A percentile compares a stretch with the other conserved stretches of the same genome.
phyloP scores from a whole-genome alignment of 64 coral and sea anemone species.

The Montipora capricornis region DNA sequence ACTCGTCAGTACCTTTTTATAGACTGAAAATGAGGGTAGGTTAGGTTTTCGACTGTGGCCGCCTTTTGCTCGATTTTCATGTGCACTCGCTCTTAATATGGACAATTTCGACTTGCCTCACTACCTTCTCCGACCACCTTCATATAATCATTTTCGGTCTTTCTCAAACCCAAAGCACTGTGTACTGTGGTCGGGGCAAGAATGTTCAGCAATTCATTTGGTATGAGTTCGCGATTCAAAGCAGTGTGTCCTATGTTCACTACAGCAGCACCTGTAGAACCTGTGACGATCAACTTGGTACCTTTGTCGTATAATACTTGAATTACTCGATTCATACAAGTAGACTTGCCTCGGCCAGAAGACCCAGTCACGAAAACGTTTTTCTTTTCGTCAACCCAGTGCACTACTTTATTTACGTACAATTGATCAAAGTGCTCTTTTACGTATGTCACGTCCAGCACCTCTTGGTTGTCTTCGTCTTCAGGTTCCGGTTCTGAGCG shows the following conservation, averaged over 20 bases:
- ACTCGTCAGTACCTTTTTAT: too few relatives aligned
- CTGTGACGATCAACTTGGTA: not conserved
- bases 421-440: not conserved
- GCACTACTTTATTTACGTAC: not conserved
- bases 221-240: not conserved
- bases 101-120: not conserved
- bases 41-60: slow-evolving; percentile 55
- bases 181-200: not conserved
- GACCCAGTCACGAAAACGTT: not conserved
- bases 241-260: not conserved
- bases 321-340: not conserved
- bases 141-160: not conserved
- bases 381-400: not conserved
- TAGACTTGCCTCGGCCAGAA: not conserved
- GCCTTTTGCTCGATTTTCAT: slow-evolving; percentile 51
- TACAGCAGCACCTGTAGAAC: not conserved
- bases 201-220: not conserved
- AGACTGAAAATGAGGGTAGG: slow-evolving; percentile 48
- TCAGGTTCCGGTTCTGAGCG: not conserved
- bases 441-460: not conserved
- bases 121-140: not conserved
- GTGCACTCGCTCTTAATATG: slow-evolving; percentile 34
- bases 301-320: not conserved
- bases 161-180: not conserved
- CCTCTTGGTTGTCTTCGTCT: not conserved